Evolutionary conservation across 1,140 invertebrate genomes (phyloP), one percentile per base, ranked within the genome.

Genomic region (Drosophila tsacasi): DNA sequence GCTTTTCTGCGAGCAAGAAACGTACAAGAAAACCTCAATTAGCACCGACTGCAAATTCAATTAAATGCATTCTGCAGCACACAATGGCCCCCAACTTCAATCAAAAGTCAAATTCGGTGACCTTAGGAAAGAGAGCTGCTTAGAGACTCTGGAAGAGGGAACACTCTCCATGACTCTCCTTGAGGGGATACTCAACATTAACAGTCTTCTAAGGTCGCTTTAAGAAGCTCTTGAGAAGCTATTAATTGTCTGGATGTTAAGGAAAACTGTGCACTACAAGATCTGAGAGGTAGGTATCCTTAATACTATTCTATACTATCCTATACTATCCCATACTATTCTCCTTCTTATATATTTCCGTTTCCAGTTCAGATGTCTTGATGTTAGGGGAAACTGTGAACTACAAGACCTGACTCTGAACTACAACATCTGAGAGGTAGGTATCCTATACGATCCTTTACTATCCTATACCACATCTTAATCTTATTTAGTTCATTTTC

Each of bases 31-130:
- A 69, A 72, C 40, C 64, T 71, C 79, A 86, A 85, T 82, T 82
- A 74, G 67, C 63, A 62, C 76, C 55, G 82, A 71, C 82, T 85
- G 83, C 79, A 85, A 85, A 85, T 79, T 85, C 83, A 85, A 85
- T 85, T 85, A 86, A 79, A 61, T 78, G 83, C 82, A 78, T 46
- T 58, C 44, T 77, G 74, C 62, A 81, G 64, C 77, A 77, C 32
- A 78, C 59, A 72, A 73, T 57, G 8, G 75, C 8, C n/a, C n/a
- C 23, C 46, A 30, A 66, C 64, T 46, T 73, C 55, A 73, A 74
- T 73, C 67, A 47, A 73, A 60, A 61, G 71, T 73, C 71, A 74
- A 71, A 68, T 68, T 13, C 49, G 64, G 40, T 71, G 67, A 71
- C 67, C 67, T 68, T 27, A 27, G 13, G 2, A 49, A 12, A 59